These are phyloP conservation scores for Cichlasoma orientale DNA, from an alignment of 2,797 vertebrate species.

Conservation along the genomic window DNA sequence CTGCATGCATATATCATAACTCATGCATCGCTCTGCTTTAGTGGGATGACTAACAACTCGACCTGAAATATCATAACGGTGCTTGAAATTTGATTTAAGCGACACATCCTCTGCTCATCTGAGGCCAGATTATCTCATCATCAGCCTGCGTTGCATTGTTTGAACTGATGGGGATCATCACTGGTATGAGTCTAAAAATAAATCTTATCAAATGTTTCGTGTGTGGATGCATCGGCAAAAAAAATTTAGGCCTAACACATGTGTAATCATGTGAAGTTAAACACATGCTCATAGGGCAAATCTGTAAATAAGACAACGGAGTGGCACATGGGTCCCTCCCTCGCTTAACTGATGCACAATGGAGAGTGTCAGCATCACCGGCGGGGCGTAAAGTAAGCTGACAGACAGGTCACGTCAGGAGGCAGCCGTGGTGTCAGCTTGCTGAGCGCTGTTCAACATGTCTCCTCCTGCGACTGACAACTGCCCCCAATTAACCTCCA, in stretches of 20 bases:
- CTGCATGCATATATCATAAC: constrained; percentile 33
- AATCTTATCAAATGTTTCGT: background rate
- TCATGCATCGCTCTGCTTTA: constrained; percentile 17
- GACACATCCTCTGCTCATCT: background rate
- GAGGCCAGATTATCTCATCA: background rate
- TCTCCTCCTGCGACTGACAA: constrained; percentile 69
- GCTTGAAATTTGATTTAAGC: constrained; percentile 16
- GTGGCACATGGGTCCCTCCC: constrained; percentile 54
- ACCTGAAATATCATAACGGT: constrained; percentile 11
- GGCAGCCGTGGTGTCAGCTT: constrained; percentile 57
- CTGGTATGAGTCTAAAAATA: background rate
- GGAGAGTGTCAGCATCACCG: constrained; percentile 49
- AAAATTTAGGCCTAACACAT: background rate
- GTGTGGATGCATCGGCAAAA: background rate
- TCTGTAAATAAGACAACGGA: constrained; percentile 51
- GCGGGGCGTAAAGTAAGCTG: constrained; percentile 59
- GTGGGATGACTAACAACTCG: constrained; percentile 15
- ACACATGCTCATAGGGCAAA: constrained; percentile 58
- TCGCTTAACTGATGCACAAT: constrained; percentile 71
- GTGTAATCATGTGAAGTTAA: constrained; percentile 61
- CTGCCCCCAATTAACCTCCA: constrained; percentile 74
- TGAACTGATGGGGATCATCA: background rate
- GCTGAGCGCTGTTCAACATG: constrained; percentile 56
- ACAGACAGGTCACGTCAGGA: constrained; percentile 70
- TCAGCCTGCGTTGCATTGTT: background rate